Evolutionary conservation across 2,888 invertebrate genomes (phyloP), one percentile per base, ranked within the genome.

Genomic region (Apamea epomidion): DNA sequence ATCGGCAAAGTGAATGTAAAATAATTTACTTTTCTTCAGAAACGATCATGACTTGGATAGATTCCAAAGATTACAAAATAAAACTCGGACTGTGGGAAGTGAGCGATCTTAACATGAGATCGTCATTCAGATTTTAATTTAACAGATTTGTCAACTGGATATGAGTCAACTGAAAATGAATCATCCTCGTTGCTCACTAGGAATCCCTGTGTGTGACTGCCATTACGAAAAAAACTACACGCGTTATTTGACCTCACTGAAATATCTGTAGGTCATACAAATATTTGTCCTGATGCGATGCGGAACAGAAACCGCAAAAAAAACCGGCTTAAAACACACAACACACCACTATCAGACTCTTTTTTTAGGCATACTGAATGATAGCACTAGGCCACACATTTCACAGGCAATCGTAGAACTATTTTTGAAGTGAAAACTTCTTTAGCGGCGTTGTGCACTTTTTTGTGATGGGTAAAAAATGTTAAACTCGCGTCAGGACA

Each of bases 1-100:
- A 80, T 76, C 58, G n/a, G 82, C 71, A 81, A 88, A 86, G 90
- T 83, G 86, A 90, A 89, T 89, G 89, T 83, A 80, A 84, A 83
- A 81, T 85, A 71, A 88, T 80, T 81, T 75, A 80, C 67, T 75
- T 77, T 80, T 73, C 37, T 69, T 78, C 45, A 72, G 42, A 87
- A 87, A 69, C n/a, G 37, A 71, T 80, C 69, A 74, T 79, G 45
- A 87, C 68, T 81, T 88, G 80, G 88, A 88, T 82, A 62, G 76
- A 68, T 77, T 88, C 86, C 84, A 89, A 88, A 80, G 81, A 82
- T 81, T 72, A 82, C 74, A 77, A 80, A 88, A 86, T 82, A 78
- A 80, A 83, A 78, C 45, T 81, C 64, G 32, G 16, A 78, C 32
- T 76, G 76, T 84, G 78, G 76, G 80, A 80, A 89, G 76, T 42